Evolutionary conservation across 30 jellyfish, hydroid and myxozoan species (phyloP).

Genomic region (Cassiopea xamachana): DNA sequence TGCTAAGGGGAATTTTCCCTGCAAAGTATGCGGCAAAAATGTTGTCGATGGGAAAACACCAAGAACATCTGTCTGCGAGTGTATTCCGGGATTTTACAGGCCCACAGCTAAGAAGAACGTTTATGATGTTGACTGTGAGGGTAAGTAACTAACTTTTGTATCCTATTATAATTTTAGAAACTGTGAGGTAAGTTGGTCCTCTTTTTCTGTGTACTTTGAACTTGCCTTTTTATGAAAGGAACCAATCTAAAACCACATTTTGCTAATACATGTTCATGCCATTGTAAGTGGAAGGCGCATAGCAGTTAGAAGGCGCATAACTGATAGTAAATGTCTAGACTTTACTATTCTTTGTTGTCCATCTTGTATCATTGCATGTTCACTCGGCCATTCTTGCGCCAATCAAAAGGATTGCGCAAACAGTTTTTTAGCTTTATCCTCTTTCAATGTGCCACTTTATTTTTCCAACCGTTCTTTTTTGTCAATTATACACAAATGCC

Average conservation of each 20-base stretch:
- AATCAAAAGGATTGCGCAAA: not conserved
- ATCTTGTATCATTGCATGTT: too few relatives aligned
- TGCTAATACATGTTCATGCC: not conserved
- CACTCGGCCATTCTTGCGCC: too few relatives aligned
- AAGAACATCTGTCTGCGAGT: constrained; percentile 23
- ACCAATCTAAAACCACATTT: not conserved
- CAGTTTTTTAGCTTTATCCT: not conserved
- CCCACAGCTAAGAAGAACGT: not conserved
- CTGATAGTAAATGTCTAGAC: too few relatives aligned
- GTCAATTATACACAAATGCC: too few relatives aligned
- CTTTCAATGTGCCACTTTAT: not conserved
- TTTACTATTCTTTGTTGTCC: too few relatives aligned
- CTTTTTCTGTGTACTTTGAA: not conserved
- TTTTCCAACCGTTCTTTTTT: too few relatives aligned
- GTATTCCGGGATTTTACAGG: constrained; percentile 16
- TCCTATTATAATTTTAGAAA: not conserved
- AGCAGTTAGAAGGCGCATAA: too few relatives aligned
- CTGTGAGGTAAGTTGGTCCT: not conserved
- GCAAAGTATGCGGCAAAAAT: constrained; percentile 66
- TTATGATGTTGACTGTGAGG: constrained; percentile 20
- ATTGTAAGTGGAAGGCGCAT: too few relatives aligned
- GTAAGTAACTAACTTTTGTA: not conserved
- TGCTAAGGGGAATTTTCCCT: constrained; percentile 60
- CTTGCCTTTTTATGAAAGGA: not conserved
- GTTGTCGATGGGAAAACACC: constrained; percentile 46